Conservation (phyloP, 2,888 invertebrate species). For the Lasius platythorax region DNA sequence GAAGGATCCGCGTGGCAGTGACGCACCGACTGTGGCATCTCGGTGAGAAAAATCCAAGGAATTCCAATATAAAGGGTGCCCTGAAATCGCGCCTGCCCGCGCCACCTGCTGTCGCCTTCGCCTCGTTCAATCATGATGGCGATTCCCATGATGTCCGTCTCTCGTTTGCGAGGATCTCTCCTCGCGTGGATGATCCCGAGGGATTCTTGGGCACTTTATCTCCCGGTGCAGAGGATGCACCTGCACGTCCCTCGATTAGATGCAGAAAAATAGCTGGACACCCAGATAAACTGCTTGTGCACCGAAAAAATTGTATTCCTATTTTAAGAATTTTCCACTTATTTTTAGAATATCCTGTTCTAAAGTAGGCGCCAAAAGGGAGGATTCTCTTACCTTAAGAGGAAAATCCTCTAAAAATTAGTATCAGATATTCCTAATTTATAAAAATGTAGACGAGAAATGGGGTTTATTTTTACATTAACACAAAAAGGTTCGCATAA, state of each 20-base stretch:
- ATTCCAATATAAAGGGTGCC: constrained; percentile 74
- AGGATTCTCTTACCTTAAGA: too few species aligned
- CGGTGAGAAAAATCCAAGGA: constrained; percentile 71
- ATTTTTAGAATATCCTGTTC: too few species aligned
- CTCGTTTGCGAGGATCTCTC: constrained; percentile 58
- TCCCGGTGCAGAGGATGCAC: constrained; percentile 44
- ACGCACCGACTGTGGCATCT: constrained; percentile 51
- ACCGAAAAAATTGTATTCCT: too few species aligned
- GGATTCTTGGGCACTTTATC: constrained; percentile 58
- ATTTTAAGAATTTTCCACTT: too few species aligned
- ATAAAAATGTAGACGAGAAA: too few species aligned
- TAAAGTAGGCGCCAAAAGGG: too few species aligned
- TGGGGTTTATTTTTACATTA: too few species aligned
- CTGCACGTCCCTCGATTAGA: constrained; percentile 26
- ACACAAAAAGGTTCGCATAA: too few species aligned
- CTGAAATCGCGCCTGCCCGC: constrained; percentile 60
- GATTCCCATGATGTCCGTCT: constrained; percentile 60
- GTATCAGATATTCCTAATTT: too few species aligned
- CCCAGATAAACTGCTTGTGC: not conserved
- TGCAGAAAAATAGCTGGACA: constrained; percentile 18
- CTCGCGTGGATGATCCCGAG: constrained; percentile 37
- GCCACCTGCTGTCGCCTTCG: constrained; percentile 62
- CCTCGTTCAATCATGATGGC: constrained; percentile 48
- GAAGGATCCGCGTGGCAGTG: constrained; percentile 16
- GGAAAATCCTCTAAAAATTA: too few species aligned